Conservation (phyloP, 2,113 vertebrate species). For the Indri indri region DNA sequence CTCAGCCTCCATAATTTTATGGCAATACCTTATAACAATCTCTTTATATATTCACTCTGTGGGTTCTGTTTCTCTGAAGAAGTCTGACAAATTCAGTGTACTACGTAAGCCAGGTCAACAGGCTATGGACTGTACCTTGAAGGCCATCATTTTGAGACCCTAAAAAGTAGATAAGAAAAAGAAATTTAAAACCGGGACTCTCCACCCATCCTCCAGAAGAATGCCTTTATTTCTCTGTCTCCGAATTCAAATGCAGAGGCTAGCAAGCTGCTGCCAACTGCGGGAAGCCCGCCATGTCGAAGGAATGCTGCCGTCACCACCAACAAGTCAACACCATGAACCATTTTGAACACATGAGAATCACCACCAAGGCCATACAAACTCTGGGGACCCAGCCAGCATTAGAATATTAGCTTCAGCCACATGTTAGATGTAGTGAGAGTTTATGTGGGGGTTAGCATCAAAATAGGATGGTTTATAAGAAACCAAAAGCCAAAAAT, state of each 20-base stretch:
- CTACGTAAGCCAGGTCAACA: not conserved
- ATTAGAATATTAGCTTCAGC: not conserved
- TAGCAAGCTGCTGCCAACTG: not conserved
- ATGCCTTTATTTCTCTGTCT: conserved; percentile 18
- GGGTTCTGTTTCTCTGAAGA: not conserved
- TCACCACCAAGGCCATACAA: not conserved
- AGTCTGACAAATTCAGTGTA: not conserved
- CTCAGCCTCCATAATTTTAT: not conserved
- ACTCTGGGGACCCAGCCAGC: not conserved
- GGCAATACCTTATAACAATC: not conserved
- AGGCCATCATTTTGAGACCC: not conserved
- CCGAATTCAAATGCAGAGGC: not conserved
- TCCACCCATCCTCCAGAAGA: not conserved
- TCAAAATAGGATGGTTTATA: not conserved
- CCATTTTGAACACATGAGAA: not conserved
- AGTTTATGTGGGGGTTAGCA: not conserved
- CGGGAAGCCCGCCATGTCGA: not conserved
- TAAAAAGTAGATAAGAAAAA: not conserved
- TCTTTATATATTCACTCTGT: not conserved
- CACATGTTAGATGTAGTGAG: not conserved
- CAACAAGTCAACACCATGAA: not conserved
- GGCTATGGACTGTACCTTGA: not conserved
- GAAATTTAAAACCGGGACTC: not conserved
- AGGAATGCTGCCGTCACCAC: not conserved
- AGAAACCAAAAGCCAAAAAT: not conserved